Evolutionary conservation across 53 echinoderm and acorn worm species (phyloP).

Genomic region (Temnopleurus reevesii): DNA sequence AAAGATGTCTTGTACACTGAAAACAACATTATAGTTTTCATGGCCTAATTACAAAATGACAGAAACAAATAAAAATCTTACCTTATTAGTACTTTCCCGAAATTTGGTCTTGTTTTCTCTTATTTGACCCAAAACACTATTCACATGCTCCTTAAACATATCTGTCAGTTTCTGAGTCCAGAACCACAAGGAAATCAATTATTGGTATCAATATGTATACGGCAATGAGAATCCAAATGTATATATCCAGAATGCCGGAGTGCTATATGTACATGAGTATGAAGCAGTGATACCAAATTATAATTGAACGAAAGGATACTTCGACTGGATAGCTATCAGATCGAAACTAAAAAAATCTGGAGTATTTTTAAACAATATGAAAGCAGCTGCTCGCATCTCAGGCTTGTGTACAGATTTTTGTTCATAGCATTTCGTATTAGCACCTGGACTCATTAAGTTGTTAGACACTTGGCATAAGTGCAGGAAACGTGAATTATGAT

Average conservation of each 20-base stretch:
- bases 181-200: not conserved
- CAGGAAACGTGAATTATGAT: constrained; percentile 44
- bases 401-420: too few species aligned
- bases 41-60: not conserved
- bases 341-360: not conserved
- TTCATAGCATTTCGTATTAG: not conserved
- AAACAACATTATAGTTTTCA: too few species aligned
- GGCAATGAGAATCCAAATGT: not conserved
- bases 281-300: not conserved
- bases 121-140: constrained; percentile 1
- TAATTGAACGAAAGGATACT: not conserved
- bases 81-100: constrained; percentile 20
- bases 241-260: too few species aligned
- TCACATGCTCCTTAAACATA: constrained; percentile 33
- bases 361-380: not conserved
- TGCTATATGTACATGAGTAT: too few species aligned
- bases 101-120: constrained; percentile 34
- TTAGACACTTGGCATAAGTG: constrained; percentile 15
- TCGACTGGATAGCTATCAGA: not conserved
- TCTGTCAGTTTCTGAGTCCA: not conserved
- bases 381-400: not conserved
- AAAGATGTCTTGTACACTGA: too few species aligned
- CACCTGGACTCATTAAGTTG: constrained; percentile 32
- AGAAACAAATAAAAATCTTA: not conserved
- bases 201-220: too few species aligned